A percentile compares a stretch with the other conserved stretches of the same genome.
Conservation (phyloP, 2,113 vertebrate genomes). For the Elachura formosa region DNA sequence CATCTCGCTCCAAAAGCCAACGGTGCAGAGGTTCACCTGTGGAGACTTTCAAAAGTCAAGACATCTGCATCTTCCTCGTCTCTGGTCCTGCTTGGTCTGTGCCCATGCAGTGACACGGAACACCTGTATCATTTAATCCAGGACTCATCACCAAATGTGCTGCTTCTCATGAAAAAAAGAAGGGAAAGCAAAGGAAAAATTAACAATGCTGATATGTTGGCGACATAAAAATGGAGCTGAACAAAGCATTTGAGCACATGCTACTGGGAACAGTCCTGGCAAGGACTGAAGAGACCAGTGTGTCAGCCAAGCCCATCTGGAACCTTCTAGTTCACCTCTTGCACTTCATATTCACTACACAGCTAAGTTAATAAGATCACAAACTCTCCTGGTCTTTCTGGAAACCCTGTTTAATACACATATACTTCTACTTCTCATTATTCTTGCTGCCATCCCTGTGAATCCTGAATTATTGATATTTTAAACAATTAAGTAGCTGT, state of each 20-base stretch:
- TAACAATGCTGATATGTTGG: neutral
- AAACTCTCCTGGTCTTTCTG: neutral
- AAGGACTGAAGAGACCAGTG: neutral
- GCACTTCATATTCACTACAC: neutral
- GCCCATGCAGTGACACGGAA: neutral
- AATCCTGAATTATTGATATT: neutral
- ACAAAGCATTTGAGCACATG: neutral
- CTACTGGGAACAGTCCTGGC: neutral
- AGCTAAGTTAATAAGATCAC: neutral
- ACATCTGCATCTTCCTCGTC: fast-evolving
- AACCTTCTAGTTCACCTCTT: neutral
- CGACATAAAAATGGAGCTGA: fast-evolving
- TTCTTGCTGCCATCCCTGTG: neutral
- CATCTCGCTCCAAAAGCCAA: neutral
- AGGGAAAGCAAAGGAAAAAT: neutral
- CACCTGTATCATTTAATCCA: fast-evolving
- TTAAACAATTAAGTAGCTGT: neutral
- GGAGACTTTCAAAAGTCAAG: neutral
- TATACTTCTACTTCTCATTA: neutral
- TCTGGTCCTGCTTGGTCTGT: neutral
- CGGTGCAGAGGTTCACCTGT: neutral
- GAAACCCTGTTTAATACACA: neutral
- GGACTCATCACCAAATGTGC: neutral
- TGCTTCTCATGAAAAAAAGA: neutral
- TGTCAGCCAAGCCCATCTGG: neutral